Conservation (phyloP, 2,797 vertebrate species). For the Pygocentrus nattereri region DNA sequence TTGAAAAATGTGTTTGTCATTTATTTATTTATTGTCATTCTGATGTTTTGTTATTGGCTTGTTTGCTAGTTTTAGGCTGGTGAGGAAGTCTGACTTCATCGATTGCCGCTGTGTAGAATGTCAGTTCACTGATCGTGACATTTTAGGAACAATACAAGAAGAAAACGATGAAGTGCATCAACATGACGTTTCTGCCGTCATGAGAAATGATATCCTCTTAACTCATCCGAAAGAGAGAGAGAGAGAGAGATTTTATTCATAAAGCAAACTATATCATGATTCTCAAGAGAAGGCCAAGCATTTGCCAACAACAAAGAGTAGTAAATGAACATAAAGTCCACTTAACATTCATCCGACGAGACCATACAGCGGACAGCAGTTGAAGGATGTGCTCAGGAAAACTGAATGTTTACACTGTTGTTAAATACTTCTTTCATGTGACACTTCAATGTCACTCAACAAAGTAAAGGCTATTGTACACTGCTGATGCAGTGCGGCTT, state of each 20-base stretch:
- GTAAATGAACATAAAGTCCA: neutral
- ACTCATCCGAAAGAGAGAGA: no score
- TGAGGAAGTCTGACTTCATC: neutral
- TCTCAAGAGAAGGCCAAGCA: neutral
- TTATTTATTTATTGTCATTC: conserved; percentile 28
- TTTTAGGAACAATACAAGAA: conserved; percentile 7
- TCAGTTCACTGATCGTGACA: conserved; percentile 11
- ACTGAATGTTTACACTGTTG: no score
- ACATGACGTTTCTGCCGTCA: neutral
- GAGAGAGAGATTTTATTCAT: neutral
- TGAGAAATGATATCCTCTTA: neutral
- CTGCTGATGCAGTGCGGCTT: no score
- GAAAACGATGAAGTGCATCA: neutral
- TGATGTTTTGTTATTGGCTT: conserved; percentile 11
- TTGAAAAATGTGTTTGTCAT: conserved; percentile 26
- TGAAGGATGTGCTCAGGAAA: neutral
- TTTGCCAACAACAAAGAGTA: neutral
- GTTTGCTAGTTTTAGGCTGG: neutral
- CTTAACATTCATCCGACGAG: neutral
- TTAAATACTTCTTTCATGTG: neutral
- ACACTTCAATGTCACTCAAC: no score
- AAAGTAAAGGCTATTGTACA: no score
- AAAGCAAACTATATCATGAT: neutral
- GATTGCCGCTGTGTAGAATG: conserved; percentile 4
- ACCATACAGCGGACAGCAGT: neutral